Conservation (phyloP, 2,113 vertebrate species). For the Rhineura floridana region DNA sequence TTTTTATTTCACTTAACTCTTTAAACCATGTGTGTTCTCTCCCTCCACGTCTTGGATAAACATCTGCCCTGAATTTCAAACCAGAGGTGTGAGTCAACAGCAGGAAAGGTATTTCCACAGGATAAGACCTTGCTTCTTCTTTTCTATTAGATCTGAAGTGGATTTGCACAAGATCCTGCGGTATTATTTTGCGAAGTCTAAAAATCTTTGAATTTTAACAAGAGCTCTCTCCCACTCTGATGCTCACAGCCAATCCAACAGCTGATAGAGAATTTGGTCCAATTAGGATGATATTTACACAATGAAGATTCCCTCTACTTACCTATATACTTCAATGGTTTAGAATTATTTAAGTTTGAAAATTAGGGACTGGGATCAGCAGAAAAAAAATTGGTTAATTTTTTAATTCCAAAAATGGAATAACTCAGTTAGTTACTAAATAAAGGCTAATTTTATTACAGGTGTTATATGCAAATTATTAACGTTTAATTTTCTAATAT, state of each 20-base stretch:
- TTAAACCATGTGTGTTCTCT: background rate
- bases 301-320: background rate
- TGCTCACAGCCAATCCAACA: background rate
- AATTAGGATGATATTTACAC: background rate
- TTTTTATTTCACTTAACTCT: background rate
- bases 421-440: background rate
- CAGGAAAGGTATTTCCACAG: background rate
- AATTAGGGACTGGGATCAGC: background rate
- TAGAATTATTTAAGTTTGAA: background rate
- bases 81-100: background rate
- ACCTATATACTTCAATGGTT: background rate
- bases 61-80: background rate
- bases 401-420: slow-evolving; percentile 2
- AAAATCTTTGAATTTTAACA: background rate
- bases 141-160: background rate
- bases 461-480: slow-evolving; percentile 14
- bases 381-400: background rate
- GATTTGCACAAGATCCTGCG: background rate
- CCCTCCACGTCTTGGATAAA: background rate
- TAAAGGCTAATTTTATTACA: background rate
- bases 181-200: background rate
- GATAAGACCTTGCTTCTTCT: background rate
- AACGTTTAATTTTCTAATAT: background rate
- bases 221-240: background rate
- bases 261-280: background rate